Percentiles rank a stretch among this genome's conserved stretches.
Conservation (phyloP, 2,888 invertebrate genomes). For the Apantesis nais region DNA sequence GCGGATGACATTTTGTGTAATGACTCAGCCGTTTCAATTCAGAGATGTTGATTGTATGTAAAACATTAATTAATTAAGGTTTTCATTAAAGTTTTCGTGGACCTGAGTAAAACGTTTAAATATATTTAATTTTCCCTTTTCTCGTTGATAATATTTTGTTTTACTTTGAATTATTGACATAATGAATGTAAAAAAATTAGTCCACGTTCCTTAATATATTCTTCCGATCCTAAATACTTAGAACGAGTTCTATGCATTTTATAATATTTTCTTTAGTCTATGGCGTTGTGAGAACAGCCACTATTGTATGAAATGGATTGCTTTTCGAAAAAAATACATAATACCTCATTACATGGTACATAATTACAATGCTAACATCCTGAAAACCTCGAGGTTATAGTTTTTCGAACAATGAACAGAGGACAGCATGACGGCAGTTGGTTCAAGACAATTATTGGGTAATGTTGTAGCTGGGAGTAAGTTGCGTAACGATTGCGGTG, state of each 20-base stretch:
- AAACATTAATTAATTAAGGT: not conserved
- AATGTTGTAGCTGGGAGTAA: slow-evolving; percentile 37
- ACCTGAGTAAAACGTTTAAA: not conserved
- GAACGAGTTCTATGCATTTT: not conserved
- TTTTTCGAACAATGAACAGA: slow-evolving; percentile 21
- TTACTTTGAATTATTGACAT: not conserved
- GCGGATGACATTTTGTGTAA: not conserved
- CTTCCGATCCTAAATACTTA: not conserved
- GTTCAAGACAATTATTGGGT: slow-evolving; percentile 40
- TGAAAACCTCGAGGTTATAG: slow-evolving; percentile 27
- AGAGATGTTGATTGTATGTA: not conserved
- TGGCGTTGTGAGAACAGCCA: not conserved
- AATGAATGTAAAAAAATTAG: not conserved
- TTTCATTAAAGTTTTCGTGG: not conserved
- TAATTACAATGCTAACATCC: slow-evolving; percentile 2
- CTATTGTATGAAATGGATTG: not conserved
- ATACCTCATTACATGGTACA: not conserved
- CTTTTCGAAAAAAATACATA: not conserved
- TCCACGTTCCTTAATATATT: not conserved
- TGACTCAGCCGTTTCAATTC: not conserved
- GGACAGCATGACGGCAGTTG: slow-evolving; percentile 30
- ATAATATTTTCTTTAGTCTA: not conserved
- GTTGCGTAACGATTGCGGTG: slow-evolving; percentile 70
- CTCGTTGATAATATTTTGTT: not conserved
- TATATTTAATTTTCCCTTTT: not conserved